Evolutionary conservation across 2,888 invertebrate species (phyloP), one percentile per base, ranked within the genome.

Genomic region (Melinaea menophilus): DNA sequence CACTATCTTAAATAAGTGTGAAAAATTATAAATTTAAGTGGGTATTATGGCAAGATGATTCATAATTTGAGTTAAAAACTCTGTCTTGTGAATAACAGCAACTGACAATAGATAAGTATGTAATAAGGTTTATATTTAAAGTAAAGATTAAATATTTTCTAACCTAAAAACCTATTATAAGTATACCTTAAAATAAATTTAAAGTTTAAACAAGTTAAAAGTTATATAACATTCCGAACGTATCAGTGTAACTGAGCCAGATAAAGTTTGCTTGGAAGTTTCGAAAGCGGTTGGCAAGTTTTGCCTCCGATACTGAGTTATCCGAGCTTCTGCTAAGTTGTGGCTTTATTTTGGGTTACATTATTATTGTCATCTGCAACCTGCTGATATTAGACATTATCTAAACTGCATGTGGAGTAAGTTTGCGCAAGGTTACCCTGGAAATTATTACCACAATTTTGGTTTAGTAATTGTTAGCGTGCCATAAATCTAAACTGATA

Each of bases 231-330:
- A 67, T 63, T 64, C 62, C 64, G 58, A 63, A 59, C 62, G 55
- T 63, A 65, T 70, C 65, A 68, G 63, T 65, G 67, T 71, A 73
- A 72, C 69, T 61, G 65, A 68, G 64, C 59, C 56, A 68, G 70
- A 73, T 74, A 73, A 75, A 73, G 70, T 75, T 69, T 69, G 70
- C 72, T 79, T 71, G 75, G 73, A 85, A 86, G 79, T 86, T 84
- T 74, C 65, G 78, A 81, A 83, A 87, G 82, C 81, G 84, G 80
- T 83, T 82, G 72, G 73, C 71, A 76, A 84, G 81, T 85, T 84
- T 75, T 85, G 85, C 69, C 79, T 78, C 86, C 78, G 76, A 75
- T 74, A 82, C 81, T 81, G 81, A 87, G 79, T 86, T 86, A 85
- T 84, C 82, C 75, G 78, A 82, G 81, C 77, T 78, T 72, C 73